Conservation (phyloP, 2,797 vertebrate species). For the Rhabdophis nuchalis region DNA sequence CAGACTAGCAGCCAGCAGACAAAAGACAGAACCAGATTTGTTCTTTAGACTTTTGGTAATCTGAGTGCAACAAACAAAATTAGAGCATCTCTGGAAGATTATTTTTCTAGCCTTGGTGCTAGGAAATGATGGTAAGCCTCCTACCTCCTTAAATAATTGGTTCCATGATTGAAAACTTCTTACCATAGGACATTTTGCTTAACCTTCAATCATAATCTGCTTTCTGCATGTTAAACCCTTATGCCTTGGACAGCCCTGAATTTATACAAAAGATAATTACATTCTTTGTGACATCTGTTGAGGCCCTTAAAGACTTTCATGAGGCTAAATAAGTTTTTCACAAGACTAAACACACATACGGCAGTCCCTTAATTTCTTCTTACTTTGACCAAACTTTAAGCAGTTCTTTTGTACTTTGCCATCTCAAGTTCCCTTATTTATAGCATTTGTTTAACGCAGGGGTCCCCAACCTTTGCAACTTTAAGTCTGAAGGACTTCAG, state of each 20-base stretch:
- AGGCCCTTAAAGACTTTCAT: background rate
- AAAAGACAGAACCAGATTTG: background rate
- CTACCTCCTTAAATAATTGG: background rate
- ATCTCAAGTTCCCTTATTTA: background rate
- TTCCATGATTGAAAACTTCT: background rate
- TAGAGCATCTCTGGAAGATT: background rate
- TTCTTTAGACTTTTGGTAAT: background rate
- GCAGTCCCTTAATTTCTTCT: background rate
- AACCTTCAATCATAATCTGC: background rate
- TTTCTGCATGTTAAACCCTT: background rate
- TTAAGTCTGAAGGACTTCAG: no score
- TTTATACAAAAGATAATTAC: background rate
- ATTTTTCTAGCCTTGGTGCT: background rate
- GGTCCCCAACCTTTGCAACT: no score
- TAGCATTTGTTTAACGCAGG: background rate
- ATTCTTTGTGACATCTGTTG: background rate
- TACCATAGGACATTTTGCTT: background rate
- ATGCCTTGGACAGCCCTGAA: background rate
- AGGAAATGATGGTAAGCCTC: background rate
- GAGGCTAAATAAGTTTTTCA: background rate
- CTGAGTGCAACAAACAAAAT: background rate
- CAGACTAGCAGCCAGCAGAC: background rate
- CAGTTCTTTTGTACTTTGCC: background rate
- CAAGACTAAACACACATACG: background rate
- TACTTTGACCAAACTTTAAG: background rate